Evolutionary conservation across 2,113 vertebrate genomes (phyloP).

Genomic region (Neodon shergylaensis): DNA sequence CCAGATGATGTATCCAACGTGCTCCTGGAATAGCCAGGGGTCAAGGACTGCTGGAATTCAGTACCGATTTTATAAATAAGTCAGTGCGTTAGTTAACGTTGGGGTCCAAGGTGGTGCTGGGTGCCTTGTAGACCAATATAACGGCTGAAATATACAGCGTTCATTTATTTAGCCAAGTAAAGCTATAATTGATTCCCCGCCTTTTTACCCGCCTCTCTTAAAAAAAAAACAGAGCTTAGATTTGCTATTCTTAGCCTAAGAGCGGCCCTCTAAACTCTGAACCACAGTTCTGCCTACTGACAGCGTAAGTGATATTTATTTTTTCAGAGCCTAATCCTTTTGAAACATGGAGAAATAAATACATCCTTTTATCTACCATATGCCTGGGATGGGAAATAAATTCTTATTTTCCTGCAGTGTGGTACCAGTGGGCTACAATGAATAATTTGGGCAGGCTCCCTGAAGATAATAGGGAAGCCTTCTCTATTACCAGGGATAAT

Average conservation of each 20-base stretch:
- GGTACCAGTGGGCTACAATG: constrained; percentile 85
- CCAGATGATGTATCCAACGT: constrained; percentile 87
- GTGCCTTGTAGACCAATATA: constrained; percentile 81
- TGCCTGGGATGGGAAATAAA: constrained; percentile 88
- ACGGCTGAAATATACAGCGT: constrained; percentile 83
- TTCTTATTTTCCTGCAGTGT: constrained; percentile 86
- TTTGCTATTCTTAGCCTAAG: constrained; percentile 83
- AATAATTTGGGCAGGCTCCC: constrained; percentile 88
- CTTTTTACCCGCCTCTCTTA: not conserved
- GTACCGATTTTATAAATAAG: constrained; percentile 86
- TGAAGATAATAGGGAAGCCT: constrained; percentile 88
- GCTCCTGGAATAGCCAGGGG: constrained; percentile 85
- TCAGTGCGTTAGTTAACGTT: constrained; percentile 76
- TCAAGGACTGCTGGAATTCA: constrained; percentile 87
- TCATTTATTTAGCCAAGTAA: constrained; percentile 87
- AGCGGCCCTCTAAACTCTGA: constrained; percentile 83
- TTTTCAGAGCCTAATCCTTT: constrained; percentile 90
- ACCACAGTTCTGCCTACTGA: constrained; percentile 87
- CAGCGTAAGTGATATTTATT: constrained; percentile 91
- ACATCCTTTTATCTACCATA: constrained; percentile 90
- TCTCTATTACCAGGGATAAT: constrained; percentile 90
- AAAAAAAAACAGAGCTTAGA: constrained; percentile 73
- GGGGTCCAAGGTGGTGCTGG: constrained; percentile 78
- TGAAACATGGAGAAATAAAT: constrained; percentile 92
- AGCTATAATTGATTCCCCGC: constrained; percentile 79